Evolutionary conservation across 2,888 invertebrate species (phyloP), one percentile per base, ranked within the genome.

Genomic region (Icerya purchasi): DNA sequence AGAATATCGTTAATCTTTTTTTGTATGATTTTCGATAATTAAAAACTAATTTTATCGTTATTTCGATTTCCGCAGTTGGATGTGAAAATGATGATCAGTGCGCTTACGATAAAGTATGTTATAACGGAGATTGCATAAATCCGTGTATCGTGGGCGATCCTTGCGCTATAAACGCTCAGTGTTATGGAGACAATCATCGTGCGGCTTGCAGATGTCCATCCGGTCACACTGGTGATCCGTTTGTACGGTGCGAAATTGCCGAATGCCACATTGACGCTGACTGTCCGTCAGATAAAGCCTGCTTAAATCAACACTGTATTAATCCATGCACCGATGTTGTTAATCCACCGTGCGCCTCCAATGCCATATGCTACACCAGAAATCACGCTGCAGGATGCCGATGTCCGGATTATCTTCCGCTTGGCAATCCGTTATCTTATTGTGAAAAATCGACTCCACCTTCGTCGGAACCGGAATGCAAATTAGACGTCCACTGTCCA

Each of bases 61-160:
- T 50, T 50, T 19, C 50, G 50, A 18, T 18, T 63, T 62, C 76
- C 75, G 57, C 71, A 84, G 84, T 86, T 68, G 86, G 85, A 57
- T 92, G 92, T 70, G 79, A 83, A 69, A 80, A 82, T 22, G 87
- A 91, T 69, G 79, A 78, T 52, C 88, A 90, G 70, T 91, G 91
- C 68, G 73, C 79, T n/a, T 77, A 81, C 64, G 81, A 82, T 61
- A 82, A 86, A 67, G 84, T 84, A 63, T 91, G 91, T 69, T 81
- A 84, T 70, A 86, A 87, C 68, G 81, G 82, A 1, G 83, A 84
- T 67, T 90, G 89, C 68, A 75, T 88, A 10, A 85, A 81, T 68
- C 87, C 89, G 22, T 90, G 90, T 68, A 74, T 85, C 19, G 70
- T 86, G 22, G 79, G 80, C 62, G 84, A 87, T 69, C 85, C 86